phyloP scores from a whole-genome alignment of 2,797 vertebrate genomes.

The Mormyrops attenuatus region DNA sequence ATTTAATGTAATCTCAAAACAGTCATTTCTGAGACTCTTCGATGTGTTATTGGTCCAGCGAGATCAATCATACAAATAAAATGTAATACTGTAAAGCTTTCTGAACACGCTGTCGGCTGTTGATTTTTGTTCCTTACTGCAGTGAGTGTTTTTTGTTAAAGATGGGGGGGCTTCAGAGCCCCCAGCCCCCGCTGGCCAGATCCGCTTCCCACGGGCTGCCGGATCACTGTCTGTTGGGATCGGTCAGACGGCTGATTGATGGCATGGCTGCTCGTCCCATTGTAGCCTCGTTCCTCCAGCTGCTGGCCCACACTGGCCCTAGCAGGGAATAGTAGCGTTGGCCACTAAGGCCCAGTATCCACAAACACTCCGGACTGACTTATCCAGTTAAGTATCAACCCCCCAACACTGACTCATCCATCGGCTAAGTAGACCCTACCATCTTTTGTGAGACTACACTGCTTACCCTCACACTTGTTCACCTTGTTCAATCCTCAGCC shows the following conservation, averaged over 20 bases:
- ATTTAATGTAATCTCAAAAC: conserved; percentile 44
- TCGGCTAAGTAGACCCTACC: neutral
- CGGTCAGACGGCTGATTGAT: neutral
- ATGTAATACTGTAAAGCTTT: conserved; percentile 42
- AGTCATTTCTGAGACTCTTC: conserved; percentile 46
- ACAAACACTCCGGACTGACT: neutral
- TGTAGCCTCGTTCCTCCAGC: neutral
- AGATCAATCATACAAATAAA: conserved; percentile 50
- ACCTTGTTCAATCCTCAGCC: neutral
- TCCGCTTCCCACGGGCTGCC: neutral
- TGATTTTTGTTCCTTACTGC: conserved; percentile 5
- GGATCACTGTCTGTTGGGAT: neutral
- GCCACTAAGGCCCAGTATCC: neutral
- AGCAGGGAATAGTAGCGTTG: neutral
- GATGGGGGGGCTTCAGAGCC: neutral
- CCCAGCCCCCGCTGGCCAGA: neutral
- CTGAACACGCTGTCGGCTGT: conserved; percentile 26
- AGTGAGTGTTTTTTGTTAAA: neutral
- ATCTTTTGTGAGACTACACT: neutral
- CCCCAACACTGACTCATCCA: neutral
- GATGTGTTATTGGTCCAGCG: conserved; percentile 48
- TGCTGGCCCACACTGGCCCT: neutral
- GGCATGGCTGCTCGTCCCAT: neutral
- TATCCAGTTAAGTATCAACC: neutral
- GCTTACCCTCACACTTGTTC: neutral